These are phyloP conservation scores for Vombatus ursinus DNA, from an alignment of 2,113 vertebrate species.

Conservation along the genomic window DNA sequence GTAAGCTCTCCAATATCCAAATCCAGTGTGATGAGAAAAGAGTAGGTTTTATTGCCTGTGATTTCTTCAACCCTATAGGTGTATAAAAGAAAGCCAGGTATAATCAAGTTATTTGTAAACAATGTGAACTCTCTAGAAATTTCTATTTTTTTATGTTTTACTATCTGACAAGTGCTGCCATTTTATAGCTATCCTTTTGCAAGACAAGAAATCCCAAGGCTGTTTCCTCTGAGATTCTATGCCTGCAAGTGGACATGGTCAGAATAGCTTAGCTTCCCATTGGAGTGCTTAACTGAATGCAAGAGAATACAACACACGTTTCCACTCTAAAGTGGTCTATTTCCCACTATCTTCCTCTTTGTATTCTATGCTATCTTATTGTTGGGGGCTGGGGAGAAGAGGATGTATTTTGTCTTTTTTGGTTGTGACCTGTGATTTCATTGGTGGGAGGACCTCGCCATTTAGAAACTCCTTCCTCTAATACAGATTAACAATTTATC, in stretches of 20 bases:
- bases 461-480: neutral
- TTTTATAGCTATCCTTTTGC: neutral
- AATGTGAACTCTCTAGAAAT: neutral
- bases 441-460: neutral
- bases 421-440: neutral
- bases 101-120: neutral
- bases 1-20: constrained; percentile 91
- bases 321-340: neutral
- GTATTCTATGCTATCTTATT: neutral
- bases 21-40: constrained; percentile 92
- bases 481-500: neutral
- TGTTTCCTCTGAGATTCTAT: neutral
- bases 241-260: neutral
- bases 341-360: neutral
- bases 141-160: neutral
- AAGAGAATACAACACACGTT: neutral
- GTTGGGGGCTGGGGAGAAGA: neutral
- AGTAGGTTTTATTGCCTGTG: constrained; percentile 89
- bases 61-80: constrained; percentile 85
- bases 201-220: neutral
- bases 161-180: neutral
- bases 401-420: neutral
- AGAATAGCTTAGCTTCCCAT: neutral
- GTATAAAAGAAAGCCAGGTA: constrained; percentile 51
- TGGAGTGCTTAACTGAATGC: neutral